Evolutionary conservation across 2,113 vertebrate species (phyloP).

Genomic region (Rhinoderma darwinii): DNA sequence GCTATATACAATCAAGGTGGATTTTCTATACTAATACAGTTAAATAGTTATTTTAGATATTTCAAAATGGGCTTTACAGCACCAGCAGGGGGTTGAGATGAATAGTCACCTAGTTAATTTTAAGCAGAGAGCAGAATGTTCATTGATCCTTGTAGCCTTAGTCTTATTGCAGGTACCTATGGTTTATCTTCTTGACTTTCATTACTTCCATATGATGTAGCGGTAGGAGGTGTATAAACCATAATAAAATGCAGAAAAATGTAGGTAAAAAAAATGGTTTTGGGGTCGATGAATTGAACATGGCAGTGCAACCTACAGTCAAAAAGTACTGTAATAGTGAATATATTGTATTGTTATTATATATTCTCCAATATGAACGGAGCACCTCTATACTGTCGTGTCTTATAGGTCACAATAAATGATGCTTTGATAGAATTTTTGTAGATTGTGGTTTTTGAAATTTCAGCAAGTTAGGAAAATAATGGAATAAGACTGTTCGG

Average conservation of each 20-base stretch:
- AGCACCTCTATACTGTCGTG: too few relatives aligned
- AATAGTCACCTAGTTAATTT: not conserved
- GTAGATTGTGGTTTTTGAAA: not conserved
- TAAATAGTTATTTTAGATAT: conserved; percentile 5
- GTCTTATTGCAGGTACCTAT: not conserved
- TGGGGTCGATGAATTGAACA: not conserved
- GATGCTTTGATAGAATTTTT: not conserved
- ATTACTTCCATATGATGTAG: not conserved
- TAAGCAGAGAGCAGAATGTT: not conserved
- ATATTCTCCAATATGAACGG: not conserved
- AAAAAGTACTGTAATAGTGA: not conserved
- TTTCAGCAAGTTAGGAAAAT: conserved; percentile 25
- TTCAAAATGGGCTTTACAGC: not conserved
- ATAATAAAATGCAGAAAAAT: not conserved
- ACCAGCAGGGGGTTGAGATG: conserved; percentile 3
- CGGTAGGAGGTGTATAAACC: too few relatives aligned
- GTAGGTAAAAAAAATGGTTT: not conserved
- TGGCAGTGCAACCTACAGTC: not conserved
- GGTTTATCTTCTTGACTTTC: not conserved
- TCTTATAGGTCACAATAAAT: too few relatives aligned
- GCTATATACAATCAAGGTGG: not conserved
- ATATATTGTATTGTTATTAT: not conserved
- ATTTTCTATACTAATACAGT: not conserved
- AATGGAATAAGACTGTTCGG: not conserved
- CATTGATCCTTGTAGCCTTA: not conserved